A percentile compares a stretch with the other conserved stretches of the same genome.
Evolutionary conservation across 2,888 invertebrate genomes (phyloP).

Genomic region (Xiphydria camelus): DNA sequence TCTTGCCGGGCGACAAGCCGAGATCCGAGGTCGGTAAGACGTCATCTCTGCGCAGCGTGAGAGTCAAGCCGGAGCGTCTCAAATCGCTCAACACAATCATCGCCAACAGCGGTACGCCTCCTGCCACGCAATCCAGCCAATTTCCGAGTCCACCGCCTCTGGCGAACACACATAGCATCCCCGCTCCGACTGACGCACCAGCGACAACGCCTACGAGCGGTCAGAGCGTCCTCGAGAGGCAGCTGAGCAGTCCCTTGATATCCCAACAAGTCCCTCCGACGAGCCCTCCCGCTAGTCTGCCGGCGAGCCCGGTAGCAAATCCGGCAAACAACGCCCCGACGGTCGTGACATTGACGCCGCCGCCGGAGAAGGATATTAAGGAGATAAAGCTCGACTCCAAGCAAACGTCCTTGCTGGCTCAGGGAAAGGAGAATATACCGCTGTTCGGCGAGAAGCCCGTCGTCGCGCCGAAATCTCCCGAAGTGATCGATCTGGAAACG

Average conservation of each 20-base stretch:
- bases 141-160: constrained; percentile 52
- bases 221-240: constrained; percentile 49
- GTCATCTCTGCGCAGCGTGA: constrained; percentile 66
- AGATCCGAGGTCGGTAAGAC: constrained; percentile 58
- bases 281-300: constrained; percentile 36
- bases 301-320: constrained; percentile 42
- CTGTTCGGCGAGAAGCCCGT: constrained; percentile 55
- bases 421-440: constrained; percentile 64
- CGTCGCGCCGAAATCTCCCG: constrained; percentile 67
- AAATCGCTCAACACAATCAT: constrained; percentile 54
- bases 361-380: constrained; percentile 56
- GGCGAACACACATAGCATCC: constrained; percentile 44
- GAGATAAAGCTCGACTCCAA: constrained; percentile 51
- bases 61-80: constrained; percentile 67
- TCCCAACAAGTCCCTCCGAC: constrained; percentile 34
- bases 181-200: constrained; percentile 48
- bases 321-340: constrained; percentile 51
- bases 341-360: constrained; percentile 55
- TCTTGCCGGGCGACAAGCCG: constrained; percentile 50
- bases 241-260: constrained; percentile 47
- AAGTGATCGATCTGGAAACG: constrained; percentile 67
- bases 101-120: constrained; percentile 39
- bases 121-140: constrained; percentile 35
- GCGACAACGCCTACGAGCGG: constrained; percentile 48
- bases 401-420: constrained; percentile 55